Base-by-base conservation (phyloP, 2,888 invertebrate species). In the Nasonovia ribisnigri region DNA sequence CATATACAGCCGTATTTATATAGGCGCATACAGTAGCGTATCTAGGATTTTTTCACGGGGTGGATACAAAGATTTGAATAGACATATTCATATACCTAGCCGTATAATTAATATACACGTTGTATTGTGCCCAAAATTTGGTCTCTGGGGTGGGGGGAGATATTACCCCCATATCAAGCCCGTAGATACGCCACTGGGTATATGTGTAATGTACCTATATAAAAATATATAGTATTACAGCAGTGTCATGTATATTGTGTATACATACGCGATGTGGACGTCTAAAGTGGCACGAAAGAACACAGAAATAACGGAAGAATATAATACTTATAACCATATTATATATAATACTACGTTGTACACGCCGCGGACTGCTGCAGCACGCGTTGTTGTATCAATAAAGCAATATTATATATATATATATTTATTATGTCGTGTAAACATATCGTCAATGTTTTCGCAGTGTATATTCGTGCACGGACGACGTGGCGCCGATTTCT, bases 371-470 rank as follows among this genome's bases (percentile, higher is more conserved):
- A 77, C 77, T 77, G 77, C 36, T 20, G 77, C 36, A 36, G 36
- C 77, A 20, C 16, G 77, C 77, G 77, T 36, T 77, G 77, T 77
- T 77, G 77, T 36, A 36, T 24, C 36, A 77, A 77, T 36, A 42
- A 42, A 77, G 8, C 77, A 36, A 36, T 77, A 77, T 36, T 36
- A 36, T 36, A 67, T 36, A 60, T 26, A 26, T 60, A 57, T n/a
- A 57, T 26, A 26, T 29, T 10, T 29, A 67, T 67, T n/a, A 16
- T 67, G 67, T 36, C 36, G 77, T 77, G 77, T 77, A 77, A 77
- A 77, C 77, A 77, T 77, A 77, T 77, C 77, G 77, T 77, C 77
- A 36, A 77, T 42, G 77, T 77, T 77, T 77, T 77, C 77, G 77
- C 36, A 77, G 77, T 36, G 36, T 77, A 36, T 24, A 77, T 77